These are phyloP conservation scores for Sturnus vulgaris DNA, from an alignment of 2,113 vertebrate genomes.

Conservation along the genomic window DNA sequence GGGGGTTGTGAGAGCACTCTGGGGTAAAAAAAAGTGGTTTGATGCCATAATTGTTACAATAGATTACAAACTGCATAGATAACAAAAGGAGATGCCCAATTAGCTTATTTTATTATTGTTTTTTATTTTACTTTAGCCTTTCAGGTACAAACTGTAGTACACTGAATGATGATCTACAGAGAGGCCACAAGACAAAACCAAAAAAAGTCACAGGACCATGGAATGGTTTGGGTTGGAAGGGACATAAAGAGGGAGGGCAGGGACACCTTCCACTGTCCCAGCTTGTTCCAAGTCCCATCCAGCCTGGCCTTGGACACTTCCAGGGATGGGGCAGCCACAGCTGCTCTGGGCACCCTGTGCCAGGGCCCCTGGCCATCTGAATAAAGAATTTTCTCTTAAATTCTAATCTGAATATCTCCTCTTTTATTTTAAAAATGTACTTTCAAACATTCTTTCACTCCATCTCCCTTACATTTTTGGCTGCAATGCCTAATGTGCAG, in stretches of 20 bases:
- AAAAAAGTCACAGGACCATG: background rate
- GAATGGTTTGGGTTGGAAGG: background rate
- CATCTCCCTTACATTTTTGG: background rate
- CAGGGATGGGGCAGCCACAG: background rate
- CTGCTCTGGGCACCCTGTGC: background rate
- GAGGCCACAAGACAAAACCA: background rate
- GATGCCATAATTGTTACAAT: background rate
- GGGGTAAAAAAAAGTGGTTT: background rate
- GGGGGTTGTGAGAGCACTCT: background rate
- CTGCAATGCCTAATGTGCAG: background rate
- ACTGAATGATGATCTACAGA: background rate
- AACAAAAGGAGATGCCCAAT: background rate
- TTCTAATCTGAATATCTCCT: background rate
- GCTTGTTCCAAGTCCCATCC: fast-evolving
- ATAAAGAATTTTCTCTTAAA: background rate
- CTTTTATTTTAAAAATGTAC: background rate
- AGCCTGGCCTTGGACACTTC: fast-evolving
- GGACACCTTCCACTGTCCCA: background rate
- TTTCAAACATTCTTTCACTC: background rate
- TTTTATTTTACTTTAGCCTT: background rate
- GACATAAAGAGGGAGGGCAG: background rate
- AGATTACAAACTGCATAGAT: background rate
- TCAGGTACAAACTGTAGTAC: background rate
- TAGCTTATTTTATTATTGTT: background rate
- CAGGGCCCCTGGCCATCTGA: background rate